Conservation (phyloP, 2,113 vertebrate genomes). For the Lagopus leucura region DNA sequence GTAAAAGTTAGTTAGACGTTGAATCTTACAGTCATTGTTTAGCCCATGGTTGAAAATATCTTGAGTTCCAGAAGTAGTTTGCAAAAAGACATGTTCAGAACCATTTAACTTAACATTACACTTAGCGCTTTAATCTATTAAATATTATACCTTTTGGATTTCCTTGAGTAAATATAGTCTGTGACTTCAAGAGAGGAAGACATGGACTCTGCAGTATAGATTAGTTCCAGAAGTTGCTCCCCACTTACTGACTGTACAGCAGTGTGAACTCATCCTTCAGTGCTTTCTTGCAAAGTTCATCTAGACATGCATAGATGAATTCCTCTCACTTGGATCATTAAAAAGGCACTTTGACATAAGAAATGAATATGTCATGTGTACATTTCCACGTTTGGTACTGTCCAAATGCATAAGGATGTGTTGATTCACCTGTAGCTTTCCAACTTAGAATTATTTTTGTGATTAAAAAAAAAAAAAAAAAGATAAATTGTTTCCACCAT, state of each 20-base stretch:
- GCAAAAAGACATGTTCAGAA: not conserved
- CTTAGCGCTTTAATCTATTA: not conserved
- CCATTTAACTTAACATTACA: not conserved
- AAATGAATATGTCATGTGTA: too few species aligned
- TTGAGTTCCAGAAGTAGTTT: not conserved
- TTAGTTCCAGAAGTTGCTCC: not conserved
- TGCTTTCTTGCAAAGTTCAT: not conserved
- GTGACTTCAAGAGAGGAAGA: not conserved
- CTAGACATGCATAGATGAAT: fast-evolving
- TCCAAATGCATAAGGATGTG: not conserved
- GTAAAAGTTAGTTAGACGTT: not conserved
- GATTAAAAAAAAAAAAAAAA: not conserved
- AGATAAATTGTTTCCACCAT: not conserved
- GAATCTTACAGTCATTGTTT: not conserved
- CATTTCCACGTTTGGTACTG: not conserved
- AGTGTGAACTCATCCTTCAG: too few species aligned
- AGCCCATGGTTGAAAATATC: not conserved
- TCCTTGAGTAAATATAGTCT: not conserved
- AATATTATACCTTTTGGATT: not conserved
- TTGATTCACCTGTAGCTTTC: not conserved
- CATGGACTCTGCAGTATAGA: fast-evolving
- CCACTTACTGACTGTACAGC: fast-evolving
- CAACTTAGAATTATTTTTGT: not conserved
- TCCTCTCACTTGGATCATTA: not conserved
- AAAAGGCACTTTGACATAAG: not conserved